Base-by-base conservation (phyloP, 1,140 invertebrate genomes). In the Plectus sambesii region DNA sequence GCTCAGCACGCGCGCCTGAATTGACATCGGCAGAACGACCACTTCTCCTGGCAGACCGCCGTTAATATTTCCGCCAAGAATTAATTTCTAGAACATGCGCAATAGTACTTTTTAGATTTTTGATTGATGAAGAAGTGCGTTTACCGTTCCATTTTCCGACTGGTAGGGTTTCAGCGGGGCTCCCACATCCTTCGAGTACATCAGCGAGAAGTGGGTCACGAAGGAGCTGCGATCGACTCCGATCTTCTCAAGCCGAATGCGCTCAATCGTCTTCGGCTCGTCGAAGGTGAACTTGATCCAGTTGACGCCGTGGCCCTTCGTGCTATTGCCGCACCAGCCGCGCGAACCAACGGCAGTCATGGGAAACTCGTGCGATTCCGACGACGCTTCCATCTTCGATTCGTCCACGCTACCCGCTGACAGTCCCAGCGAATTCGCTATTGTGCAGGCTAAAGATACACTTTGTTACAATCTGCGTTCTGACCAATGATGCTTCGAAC, bases 161-260 rank as follows among this genome's bases (percentile, higher is more conserved):
- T 82, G 81, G 58, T 92, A 90, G 60, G 90, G 85, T 70, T 80
- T 83, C 68, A 88, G 87, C 0, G 82, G 73, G 66, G 90, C 87
- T 0, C 85, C 86, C 29, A 90, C 72, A 62, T 90, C 81, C 62
- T 90, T 83, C 0, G 83, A 83, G 61, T 87, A 88, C 59, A 83
- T 78, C 49, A 90, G 81, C 55, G 85, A 77, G 30, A 90, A 81
- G 0, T 83, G 85, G 4, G 84, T 83, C 19, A 85, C 85, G 63
- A 85, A 89, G 4, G n/a, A n/a, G 19, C 86, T 85, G 59, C 84
- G 76, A 37, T 92, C 79, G 5, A 92, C 82, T 0, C 84, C 85
- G n/a, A 56, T 35, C 42, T 61, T 62, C 41, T 62, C 60, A 1
- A 62, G 17, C 6, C 44, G 58, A 12, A 65, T 37, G 17, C 60